Evolutionary conservation across 2,113 vertebrate species (phyloP), one percentile per base, ranked within the genome.

Genomic region (Siniperca chuatsi): DNA sequence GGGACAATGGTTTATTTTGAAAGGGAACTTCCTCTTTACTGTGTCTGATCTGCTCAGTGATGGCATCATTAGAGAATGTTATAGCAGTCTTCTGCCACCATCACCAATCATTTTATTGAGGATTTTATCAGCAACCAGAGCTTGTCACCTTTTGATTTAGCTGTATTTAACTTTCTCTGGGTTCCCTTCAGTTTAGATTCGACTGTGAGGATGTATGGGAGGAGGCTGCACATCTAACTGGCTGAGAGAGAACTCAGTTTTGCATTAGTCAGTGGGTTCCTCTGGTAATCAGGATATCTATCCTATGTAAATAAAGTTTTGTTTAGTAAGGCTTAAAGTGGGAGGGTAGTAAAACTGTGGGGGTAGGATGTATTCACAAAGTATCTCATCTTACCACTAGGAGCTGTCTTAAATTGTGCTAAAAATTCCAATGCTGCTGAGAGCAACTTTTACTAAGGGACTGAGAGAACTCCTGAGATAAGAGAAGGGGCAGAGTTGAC

Each of bases 1-100:
- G 58, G 44, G 54, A 21, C 46, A 4, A 60, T 68, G 69, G 62
- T 75, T 87, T 74, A 73, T 79, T 89, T 86, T 88, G 79, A 65
- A 84, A 73, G 72, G 64, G 35, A 72, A 61, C 64, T 70, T 88
- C 79, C 78, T 87, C 73, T 81, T 55, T 11, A 9, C 40, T 74
- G 57, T 54, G 20, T 52, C 54, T 54, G 40, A 75, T 58, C 2
- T 60, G 9, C 42, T 61, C 64, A 62, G 25, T 15, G 29, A 69
- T 60, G 42, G 33, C 1, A 15, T 18, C 79, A 52, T 75, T 35
- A 64, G 61, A 67, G 54, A 69, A 79, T 57, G 18, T 65, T 42
- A 21, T 44, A 16, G 58, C 68, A 44, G 61, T 25, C 60, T 48
- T 58, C 55, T 57, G 75, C 76, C 64, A 61, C 66, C 33, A 62